phyloP scores from a whole-genome alignment of 2,888 invertebrate genomes.

The Hydrotaea cyrtoneurina region DNA sequence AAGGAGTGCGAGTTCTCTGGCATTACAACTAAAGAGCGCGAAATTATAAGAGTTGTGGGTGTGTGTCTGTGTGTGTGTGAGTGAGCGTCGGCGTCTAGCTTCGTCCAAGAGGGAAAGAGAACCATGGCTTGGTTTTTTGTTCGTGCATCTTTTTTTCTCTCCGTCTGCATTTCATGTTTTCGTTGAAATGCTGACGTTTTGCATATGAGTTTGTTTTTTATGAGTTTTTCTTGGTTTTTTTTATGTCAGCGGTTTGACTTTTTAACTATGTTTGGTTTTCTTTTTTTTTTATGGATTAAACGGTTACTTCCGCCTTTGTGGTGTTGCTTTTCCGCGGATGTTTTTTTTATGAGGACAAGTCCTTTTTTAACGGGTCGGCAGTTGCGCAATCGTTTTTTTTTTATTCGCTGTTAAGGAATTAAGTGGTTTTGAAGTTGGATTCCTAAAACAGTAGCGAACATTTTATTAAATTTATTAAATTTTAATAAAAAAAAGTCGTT shows the following conservation, averaged over 20 bases:
- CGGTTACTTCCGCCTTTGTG: neutral
- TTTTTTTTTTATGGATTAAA: constrained; percentile 17
- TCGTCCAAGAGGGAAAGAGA: neutral
- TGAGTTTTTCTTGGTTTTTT: constrained; percentile 37
- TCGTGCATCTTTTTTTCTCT: neutral
- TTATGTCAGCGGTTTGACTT: constrained; percentile 60
- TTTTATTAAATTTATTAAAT: too few relatives aligned
- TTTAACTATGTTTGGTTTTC: constrained; percentile 44
- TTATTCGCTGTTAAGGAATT: too few relatives aligned
- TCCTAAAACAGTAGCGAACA: too few relatives aligned
- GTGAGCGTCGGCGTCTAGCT: neutral
- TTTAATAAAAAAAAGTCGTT: too few relatives aligned
- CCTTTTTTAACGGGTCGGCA: neutral
- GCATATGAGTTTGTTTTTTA: constrained; percentile 44
- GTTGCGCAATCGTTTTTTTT: neutral
- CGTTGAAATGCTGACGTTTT: neutral
- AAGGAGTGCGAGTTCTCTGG: neutral
- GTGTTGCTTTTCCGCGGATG: neutral
- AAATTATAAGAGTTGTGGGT: neutral
- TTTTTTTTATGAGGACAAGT: neutral
- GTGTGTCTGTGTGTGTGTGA: neutral
- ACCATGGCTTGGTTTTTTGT: neutral
- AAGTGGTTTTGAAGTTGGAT: too few relatives aligned
- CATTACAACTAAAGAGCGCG: neutral
- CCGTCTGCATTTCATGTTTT: neutral